Percentiles rank a stretch among this genome's conserved stretches.
These are phyloP conservation scores for Scaptomyza hsui DNA, from an alignment of 1,140 invertebrate species.

Conservation along the genomic window DNA sequence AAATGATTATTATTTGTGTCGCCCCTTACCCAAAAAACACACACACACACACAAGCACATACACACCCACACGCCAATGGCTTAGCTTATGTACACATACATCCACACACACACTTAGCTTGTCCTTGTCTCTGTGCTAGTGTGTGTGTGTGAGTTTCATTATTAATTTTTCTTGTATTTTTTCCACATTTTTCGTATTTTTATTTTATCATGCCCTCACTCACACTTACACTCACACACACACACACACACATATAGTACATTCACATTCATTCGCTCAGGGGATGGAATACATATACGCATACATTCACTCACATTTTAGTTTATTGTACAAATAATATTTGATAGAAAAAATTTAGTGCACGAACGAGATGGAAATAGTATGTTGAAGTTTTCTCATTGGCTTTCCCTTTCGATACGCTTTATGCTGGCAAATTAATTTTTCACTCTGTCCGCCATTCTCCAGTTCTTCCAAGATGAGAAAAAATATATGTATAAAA, in stretches of 20 bases:
- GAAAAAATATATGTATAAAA: constrained; percentile 56
- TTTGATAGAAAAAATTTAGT: constrained; percentile 76
- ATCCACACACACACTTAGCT: constrained; percentile 35
- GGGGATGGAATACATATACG: constrained; percentile 64
- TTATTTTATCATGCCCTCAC: constrained; percentile 71
- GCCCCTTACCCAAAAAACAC: constrained; percentile 23
- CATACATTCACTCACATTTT: constrained; percentile 44
- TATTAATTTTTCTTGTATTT: constrained; percentile 79
- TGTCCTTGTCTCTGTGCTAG: constrained; percentile 61
- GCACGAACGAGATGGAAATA: constrained; percentile 62
- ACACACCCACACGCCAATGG: constrained; percentile 34
- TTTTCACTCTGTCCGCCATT: constrained; percentile 68
- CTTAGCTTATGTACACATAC: constrained; percentile 37
- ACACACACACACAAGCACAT: constrained; percentile 14
- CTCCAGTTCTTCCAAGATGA: constrained; percentile 47
- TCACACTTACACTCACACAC: too few species aligned
- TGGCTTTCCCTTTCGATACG: constrained; percentile 45
- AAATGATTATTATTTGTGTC: constrained; percentile 76
- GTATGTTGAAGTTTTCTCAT: constrained; percentile 33
- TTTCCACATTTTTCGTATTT: constrained; percentile 81
- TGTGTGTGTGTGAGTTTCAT: constrained; percentile 68
- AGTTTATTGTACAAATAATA: constrained; percentile 81
- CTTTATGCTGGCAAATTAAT: constrained; percentile 59
- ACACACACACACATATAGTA: constrained; percentile 42
- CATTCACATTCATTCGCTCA: constrained; percentile 30